Base-by-base conservation (phyloP, 2,797 vertebrate genomes). In the Anabas testudineus region DNA sequence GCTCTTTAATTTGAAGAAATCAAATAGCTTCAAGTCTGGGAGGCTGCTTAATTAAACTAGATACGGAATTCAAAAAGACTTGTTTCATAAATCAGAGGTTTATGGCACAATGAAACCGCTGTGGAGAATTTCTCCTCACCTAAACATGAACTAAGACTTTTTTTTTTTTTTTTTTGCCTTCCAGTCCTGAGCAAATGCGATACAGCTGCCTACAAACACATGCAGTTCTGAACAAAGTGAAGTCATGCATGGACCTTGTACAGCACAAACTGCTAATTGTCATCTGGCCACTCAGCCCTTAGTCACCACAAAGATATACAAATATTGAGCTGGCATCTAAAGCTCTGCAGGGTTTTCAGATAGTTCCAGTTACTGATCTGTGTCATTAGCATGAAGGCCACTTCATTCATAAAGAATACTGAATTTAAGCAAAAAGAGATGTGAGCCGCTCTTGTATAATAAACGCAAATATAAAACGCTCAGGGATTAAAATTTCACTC, bases 321-420 rank as follows among this genome's bases (percentile, higher is more conserved):
- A 74, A 83, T 71, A 81, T 22, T 72, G 67, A 68, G 51, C 54
- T 76, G 76, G 66, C 67, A 69, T 58, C 51, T 42, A 61, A 46
- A 69, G 45, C 53, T 72, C 42, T 67, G 74, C 79, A 42, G 62
- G 53, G 32, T 22, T 80, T 74, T 58, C 41, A 67, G 66, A 85
- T 73, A 74, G 77, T 83, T 81, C 75, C 62, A 67, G 41, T 67
- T 61, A 54, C 42, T 78, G 74, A 78, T 80, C 58, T 78, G 73
- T 78, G 68, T 78, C 53, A 78, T 51, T 72, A 76, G 52, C 57
- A 73, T 36, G 30, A 73, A 67, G 60, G 55, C 30, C 66, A 41
- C 74, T 66, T 74, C 46, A 47, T 8, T 68, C 51, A 47, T 55
- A 60, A 71, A 71, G 45, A 84, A 65, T 3, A 22, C 28, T 16